Evolutionary conservation across 2,888 invertebrate species (phyloP).

Genomic region (Parnassius apollo): DNA sequence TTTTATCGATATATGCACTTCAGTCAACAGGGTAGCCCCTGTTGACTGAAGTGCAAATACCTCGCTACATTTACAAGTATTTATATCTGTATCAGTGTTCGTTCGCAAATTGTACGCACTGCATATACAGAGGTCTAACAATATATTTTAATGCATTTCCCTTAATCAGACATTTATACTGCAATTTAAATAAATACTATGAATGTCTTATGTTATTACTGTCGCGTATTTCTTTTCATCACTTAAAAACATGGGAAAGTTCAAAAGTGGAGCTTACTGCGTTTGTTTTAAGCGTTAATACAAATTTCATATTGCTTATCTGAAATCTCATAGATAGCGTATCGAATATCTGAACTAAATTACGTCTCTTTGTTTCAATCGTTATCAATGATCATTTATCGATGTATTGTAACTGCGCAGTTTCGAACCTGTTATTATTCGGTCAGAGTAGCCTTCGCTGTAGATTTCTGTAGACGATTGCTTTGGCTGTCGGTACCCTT

Average conservation of each 20-base stretch:
- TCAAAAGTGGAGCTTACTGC: conserved; percentile 19
- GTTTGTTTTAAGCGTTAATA: conserved; percentile 22
- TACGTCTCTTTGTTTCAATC: conserved; percentile 44
- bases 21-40: too few species aligned
- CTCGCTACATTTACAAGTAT: too few species aligned
- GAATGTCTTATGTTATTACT: neutral
- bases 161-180: too few species aligned
- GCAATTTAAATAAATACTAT: too few species aligned
- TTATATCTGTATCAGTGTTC: too few species aligned
- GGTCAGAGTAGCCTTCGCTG: conserved; percentile 7
- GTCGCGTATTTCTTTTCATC: neutral
- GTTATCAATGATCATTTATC: conserved; percentile 41
- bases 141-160: too few species aligned
- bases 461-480: neutral
- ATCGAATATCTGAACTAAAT: conserved; percentile 43
- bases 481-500: too few species aligned
- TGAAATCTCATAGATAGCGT: conserved; percentile 40
- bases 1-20: too few species aligned
- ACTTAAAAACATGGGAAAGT: conserved; percentile 1
- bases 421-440: conserved; percentile 32
- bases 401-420: conserved; percentile 51
- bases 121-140: too few species aligned
- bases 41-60: too few species aligned
- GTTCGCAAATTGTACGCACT: too few species aligned
- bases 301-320: conserved; percentile 37